Evolutionary conservation across 2,797 vertebrate genomes (phyloP).

Genomic region (Pseudochromis fuscus): DNA sequence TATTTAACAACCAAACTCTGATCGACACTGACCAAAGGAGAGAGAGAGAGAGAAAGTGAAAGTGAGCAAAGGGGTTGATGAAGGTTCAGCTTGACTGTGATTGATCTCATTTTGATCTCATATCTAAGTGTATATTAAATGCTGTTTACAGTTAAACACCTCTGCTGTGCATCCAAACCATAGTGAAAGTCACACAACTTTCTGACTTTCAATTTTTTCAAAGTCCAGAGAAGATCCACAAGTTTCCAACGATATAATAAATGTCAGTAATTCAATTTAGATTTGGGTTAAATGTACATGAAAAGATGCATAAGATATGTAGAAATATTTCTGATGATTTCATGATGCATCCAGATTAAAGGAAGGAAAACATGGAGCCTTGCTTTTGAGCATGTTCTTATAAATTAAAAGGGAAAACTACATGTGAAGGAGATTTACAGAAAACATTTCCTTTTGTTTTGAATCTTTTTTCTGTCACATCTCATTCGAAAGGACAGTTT

Average conservation of each 20-base stretch:
- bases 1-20: conserved; percentile 69
- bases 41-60: conserved; percentile 51
- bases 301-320: not conserved
- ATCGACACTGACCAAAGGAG: conserved; percentile 23
- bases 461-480: not conserved
- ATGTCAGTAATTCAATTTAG: not conserved
- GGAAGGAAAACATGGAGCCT: not conserved
- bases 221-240: not conserved
- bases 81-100: conserved; percentile 29
- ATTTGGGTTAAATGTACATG: not conserved
- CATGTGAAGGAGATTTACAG: not conserved
- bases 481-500: not conserved
- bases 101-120: conserved; percentile 11
- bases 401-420: not conserved
- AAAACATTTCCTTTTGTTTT: not conserved
- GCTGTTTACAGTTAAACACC: not conserved
- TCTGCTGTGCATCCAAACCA: not conserved
- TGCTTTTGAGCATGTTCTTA: not conserved
- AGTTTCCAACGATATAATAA: not conserved
- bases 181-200: no score
- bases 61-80: conserved; percentile 49
- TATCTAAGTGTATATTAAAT: not conserved
- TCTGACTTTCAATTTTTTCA: not conserved
- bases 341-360: not conserved
- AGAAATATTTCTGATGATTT: not conserved